phyloP scores from a whole-genome alignment of 1,140 invertebrate species.

The Hylyphantes graminicola region DNA sequence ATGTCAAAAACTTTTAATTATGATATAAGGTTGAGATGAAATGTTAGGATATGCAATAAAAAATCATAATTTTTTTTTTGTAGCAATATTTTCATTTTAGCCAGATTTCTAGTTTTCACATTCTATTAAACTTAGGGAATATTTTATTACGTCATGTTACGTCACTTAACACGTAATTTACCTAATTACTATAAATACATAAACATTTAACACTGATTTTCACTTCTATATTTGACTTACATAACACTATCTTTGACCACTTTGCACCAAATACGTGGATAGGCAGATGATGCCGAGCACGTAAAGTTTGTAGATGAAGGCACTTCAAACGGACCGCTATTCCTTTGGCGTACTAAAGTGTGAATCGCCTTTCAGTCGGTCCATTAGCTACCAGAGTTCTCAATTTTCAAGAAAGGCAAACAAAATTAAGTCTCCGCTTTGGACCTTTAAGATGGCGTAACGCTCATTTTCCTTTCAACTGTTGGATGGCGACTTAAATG shows the following conservation, averaged over 20 bases:
- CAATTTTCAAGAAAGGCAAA: conserved; percentile 40
- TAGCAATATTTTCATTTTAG: too few relatives aligned
- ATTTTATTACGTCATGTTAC: too few relatives aligned
- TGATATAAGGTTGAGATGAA: too few relatives aligned
- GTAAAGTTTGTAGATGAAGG: conserved; percentile 34
- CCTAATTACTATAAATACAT: too few relatives aligned
- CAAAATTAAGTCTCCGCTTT: conserved; percentile 30
- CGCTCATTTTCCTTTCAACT: conserved; percentile 1
- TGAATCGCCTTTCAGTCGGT: conserved; percentile 29
- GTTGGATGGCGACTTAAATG: background rate
- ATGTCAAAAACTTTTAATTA: too few relatives aligned
- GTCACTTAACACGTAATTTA: too few relatives aligned
- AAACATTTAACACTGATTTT: background rate
- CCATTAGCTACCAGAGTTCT: conserved; percentile 38
- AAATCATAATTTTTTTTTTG: too few relatives aligned
- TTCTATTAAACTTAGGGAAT: too few relatives aligned
- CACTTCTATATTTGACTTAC: background rate
- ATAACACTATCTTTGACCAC: background rate
- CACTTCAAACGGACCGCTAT: conserved; percentile 26
- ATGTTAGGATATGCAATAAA: too few relatives aligned
- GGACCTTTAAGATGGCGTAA: background rate
- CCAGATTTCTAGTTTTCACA: too few relatives aligned
- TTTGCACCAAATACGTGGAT: background rate
- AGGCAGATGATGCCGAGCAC: conserved; percentile 5
- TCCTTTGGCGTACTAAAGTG: conserved; percentile 22